Conservation (phyloP, 2,888 invertebrate genomes). For the Rhagonycha fulva region DNA sequence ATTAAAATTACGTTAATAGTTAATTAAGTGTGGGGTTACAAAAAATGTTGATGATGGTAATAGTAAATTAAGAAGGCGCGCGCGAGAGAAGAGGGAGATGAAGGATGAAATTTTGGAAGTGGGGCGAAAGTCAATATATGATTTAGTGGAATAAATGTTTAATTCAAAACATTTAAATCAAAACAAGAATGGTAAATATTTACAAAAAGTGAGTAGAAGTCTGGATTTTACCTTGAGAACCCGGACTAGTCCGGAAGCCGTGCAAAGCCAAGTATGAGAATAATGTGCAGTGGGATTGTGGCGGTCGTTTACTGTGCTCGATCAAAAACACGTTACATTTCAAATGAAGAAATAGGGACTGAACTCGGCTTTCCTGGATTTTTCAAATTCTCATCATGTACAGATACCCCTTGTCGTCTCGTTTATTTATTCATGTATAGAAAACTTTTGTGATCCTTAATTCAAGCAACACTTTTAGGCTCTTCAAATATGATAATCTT, state of each 20-base stretch:
- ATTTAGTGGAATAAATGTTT: background rate
- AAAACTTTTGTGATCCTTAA: conserved; percentile 15
- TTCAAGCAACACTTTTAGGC: background rate
- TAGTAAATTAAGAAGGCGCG: background rate
- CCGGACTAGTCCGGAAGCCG: conserved; percentile 43
- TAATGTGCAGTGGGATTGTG: conserved; percentile 41
- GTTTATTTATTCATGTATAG: conserved; percentile 23
- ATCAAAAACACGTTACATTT: conserved; percentile 54
- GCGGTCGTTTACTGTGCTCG: conserved; percentile 47
- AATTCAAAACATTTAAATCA: conserved; percentile 3
- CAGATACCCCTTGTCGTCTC: conserved; percentile 22
- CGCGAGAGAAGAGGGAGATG: background rate
- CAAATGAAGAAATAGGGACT: conserved; percentile 51
- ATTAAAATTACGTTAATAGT: background rate
- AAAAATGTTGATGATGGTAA: background rate
- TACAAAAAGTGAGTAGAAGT: conserved; percentile 25
- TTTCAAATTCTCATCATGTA: conserved; percentile 40
- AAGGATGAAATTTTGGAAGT: no score
- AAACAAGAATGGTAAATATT: conserved; percentile 19
- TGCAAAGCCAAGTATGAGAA: conserved; percentile 45
- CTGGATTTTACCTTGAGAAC: conserved; percentile 42
- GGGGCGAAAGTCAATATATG: background rate
- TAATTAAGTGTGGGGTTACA: background rate
- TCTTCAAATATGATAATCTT: background rate
- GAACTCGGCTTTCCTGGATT: conserved; percentile 43